phyloP scores from a whole-genome alignment of 2,888 invertebrate genomes.

The Melitaea athalia region DNA sequence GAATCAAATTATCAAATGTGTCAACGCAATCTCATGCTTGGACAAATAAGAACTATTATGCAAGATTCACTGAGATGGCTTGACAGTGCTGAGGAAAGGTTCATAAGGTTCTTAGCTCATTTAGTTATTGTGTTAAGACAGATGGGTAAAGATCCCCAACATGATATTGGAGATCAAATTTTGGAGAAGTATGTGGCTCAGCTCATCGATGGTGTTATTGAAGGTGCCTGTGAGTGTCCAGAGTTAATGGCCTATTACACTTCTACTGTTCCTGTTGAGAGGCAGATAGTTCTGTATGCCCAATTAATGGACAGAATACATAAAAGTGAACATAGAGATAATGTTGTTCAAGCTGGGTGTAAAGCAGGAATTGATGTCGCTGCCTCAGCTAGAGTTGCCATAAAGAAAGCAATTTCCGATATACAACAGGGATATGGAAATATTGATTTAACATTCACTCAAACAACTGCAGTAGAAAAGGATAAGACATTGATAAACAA shows the following conservation, averaged over 20 bases:
- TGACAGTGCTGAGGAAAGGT: constrained; percentile 77
- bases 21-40: constrained; percentile 92
- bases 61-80: constrained; percentile 87
- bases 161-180: constrained; percentile 88
- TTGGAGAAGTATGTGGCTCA: constrained; percentile 88
- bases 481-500: constrained; percentile 69
- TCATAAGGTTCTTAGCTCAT: constrained; percentile 92
- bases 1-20: constrained; percentile 87
- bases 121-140: constrained; percentile 91
- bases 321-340: constrained; percentile 84
- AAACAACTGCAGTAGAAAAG: constrained; percentile 84
- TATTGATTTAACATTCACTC: constrained; percentile 83
- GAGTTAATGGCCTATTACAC: constrained; percentile 93
- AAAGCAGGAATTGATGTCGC: constrained; percentile 91
- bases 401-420: constrained; percentile 85
- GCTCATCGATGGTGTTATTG: constrained; percentile 82
- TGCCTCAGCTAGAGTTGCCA: constrained; percentile 91
- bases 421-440: constrained; percentile 75
- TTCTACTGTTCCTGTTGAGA: constrained; percentile 85
- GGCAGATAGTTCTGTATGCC: constrained; percentile 84
- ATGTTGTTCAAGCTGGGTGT: constrained; percentile 87
- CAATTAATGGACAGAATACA: constrained; percentile 86
- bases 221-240: constrained; percentile 85
- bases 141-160: constrained; percentile 87
- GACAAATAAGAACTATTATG: constrained; percentile 88